Evolutionary conservation across 1,140 invertebrate genomes (phyloP).

Genomic region (Drosophila arawakana): DNA sequence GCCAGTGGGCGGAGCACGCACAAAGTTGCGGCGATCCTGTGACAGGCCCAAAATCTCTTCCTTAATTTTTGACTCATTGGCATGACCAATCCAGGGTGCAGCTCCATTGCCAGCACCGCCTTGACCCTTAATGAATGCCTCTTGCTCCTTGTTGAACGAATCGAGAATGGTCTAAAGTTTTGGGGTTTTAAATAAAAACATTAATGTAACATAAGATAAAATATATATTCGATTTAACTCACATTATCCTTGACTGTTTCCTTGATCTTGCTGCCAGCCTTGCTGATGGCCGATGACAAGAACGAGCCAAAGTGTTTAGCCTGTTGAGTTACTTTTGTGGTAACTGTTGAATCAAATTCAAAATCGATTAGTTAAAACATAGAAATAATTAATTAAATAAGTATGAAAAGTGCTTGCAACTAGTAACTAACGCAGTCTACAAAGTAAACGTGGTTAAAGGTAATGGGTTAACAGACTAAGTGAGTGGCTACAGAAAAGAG

Average conservation of each 20-base stretch:
- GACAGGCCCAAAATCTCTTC: constrained; percentile 97
- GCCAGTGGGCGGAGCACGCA: constrained; percentile 97
- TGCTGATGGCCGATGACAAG: constrained; percentile 95
- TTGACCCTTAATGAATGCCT: constrained; percentile 96
- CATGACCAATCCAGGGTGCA: constrained; percentile 96
- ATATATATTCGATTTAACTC: constrained; percentile 85
- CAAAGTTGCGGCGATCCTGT: constrained; percentile 98
- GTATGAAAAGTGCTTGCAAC: constrained; percentile 41
- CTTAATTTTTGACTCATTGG: constrained; percentile 95
- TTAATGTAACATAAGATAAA: neutral
- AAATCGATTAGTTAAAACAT: constrained; percentile 5
- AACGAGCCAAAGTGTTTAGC: constrained; percentile 97
- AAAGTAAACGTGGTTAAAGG: constrained; percentile 51
- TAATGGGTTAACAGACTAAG: constrained; percentile 22
- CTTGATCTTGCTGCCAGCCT: constrained; percentile 97
- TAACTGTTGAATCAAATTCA: constrained; percentile 86
- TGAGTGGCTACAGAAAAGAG: constrained; percentile 4
- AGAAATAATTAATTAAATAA: neutral
- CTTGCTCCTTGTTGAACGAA: constrained; percentile 98
- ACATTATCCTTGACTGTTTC: constrained; percentile 98
- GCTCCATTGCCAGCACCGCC: constrained; percentile 90
- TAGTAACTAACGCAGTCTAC: constrained; percentile 53
- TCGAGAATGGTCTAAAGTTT: constrained; percentile 93
- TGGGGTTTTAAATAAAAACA: neutral
- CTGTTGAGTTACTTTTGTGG: constrained; percentile 95